Base-by-base conservation (phyloP, 2,113 vertebrate species). In the Thamnophis sirtalis region DNA sequence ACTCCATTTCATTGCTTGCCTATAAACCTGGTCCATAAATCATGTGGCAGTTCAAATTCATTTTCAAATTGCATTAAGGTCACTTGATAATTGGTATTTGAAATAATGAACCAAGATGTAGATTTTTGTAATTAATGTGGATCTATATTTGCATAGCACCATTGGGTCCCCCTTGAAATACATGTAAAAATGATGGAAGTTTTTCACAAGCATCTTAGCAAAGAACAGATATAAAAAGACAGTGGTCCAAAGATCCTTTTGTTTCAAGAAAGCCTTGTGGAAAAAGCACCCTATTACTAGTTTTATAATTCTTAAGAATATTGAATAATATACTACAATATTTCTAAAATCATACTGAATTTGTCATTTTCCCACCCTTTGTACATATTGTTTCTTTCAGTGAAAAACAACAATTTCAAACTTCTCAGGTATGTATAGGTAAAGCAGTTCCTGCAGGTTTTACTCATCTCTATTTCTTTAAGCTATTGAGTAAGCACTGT, bases 371-470 rank as follows among this genome's bases (percentile, higher is more conserved):
- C 88, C 68, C 24, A 3, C 4, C 51, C 84, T 84, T 63, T 33
- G 2, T 17, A 9, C n/a, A 13, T 53, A 87, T 53, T 43, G 56
- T 48, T 43, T 43, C 49, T 53, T 55, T 87, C 60, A 55, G 26
- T 13, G 24, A 88, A 51, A 91, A 95, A 84, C 68, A 95, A 87
- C 48, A 88, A 94, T 94, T 92, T 85, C 92, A 86, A 93, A 92
- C 56, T 88, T 93, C 94, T 91, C 84, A 92, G 90, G 86, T 93
- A 87, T 87, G 21, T 91, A 94, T 93, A 33, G 55, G 19, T 56
- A 56, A 56, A 22, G 55, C 19, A 56, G 5, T 56, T 56, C 55
- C 55, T 56, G 55, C 19, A 22, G 17, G 55, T 22, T 56, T 56
- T 22, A 56, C 55, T 56, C 19, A 56, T 22, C 19, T 55, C 55